Percentiles rank a stretch among this genome's conserved stretches.
Conservation (phyloP, 92 coral and sea anemone species). For the Porites evermanni region DNA sequence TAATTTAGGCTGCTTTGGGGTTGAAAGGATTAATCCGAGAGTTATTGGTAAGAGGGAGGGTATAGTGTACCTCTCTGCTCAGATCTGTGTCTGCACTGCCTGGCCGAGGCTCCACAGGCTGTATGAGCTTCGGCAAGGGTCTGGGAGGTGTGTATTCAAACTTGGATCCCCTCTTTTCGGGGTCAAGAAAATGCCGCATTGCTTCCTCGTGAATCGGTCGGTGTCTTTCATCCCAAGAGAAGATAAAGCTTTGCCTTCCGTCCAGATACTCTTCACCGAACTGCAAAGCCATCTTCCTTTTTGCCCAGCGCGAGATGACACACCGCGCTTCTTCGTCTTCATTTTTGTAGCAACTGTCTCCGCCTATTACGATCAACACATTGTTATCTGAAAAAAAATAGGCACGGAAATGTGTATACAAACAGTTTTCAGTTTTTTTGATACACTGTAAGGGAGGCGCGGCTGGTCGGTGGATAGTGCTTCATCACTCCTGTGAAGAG, state of each 20-base stretch:
- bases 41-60: no score
- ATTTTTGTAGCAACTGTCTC: slow-evolving; percentile 47
- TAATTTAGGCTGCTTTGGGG: no score
- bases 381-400: slow-evolving; percentile 17
- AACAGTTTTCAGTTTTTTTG: neutral
- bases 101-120: no score
- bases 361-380: slow-evolving; percentile 64
- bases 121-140: no score
- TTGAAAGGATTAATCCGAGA: no score
- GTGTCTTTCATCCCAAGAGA: slow-evolving; percentile 56
- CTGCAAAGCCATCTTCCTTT: slow-evolving; percentile 46
- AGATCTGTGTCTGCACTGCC: no score
- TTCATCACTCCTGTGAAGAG: no score
- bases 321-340: slow-evolving; percentile 39
- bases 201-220: slow-evolving; percentile 64
- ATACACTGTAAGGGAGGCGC: neutral
- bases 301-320: slow-evolving; percentile 65
- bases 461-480: no score
- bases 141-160: slow-evolving; percentile 38
- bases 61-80: no score
- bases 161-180: slow-evolving; percentile 23
- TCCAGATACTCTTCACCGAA: slow-evolving; percentile 56
- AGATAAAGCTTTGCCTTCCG: slow-evolving; percentile 60
- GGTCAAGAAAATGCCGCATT: slow-evolving; percentile 51
- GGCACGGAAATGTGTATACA: neutral